Evolutionary conservation across 2,113 vertebrate genomes (phyloP), one percentile per base, ranked within the genome.

Genomic region (Pachyramphus minor): DNA sequence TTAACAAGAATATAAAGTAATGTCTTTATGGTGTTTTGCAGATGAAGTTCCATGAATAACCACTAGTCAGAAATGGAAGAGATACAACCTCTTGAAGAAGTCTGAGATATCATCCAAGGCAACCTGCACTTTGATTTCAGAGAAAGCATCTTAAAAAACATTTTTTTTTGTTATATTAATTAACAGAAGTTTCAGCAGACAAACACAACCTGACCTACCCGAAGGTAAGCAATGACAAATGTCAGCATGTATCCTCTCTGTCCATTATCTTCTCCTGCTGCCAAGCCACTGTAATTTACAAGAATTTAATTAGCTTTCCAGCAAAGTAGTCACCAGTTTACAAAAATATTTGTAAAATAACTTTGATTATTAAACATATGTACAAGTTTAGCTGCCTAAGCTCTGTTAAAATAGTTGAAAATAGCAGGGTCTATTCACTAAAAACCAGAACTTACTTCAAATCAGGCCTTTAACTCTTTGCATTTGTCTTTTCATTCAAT

Each of bases 231-330:
- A 18, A 99, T 99, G 97, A 99, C 98, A 97, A 99, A 99, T 76
- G 99, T 99, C 97, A 99, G 97, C 98, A 99, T 99, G 98, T 99
- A 99, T 93, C 99, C 99, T 97, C 99, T 99, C 97, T 99, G 99
- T 79, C 99, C 99, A 97, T 99, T 99, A 98, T 99, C 99, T 98
- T 99, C 99, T 98, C 99, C 99, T 97, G 98, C 99, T 98, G 99
- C 99, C 98, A 99, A 98, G 81, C 99, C 99, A 95, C 99, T 99
- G 97, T 72, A 98, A 98, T 97, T 94, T 98, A 98, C 12, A 87
- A 96, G 97, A 98, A 96, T 97, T 97, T 98, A 98, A 98, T 97
- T 97, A 97, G 59, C 80, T 92, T 89, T 82, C 45, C 93, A 92
- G 52, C 41, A 68, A 88, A 89, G 28, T 37, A 94, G n/a, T 91